phyloP scores from a whole-genome alignment of 2,888 invertebrate species.

The Kuschelorhynchus macadamiae region DNA sequence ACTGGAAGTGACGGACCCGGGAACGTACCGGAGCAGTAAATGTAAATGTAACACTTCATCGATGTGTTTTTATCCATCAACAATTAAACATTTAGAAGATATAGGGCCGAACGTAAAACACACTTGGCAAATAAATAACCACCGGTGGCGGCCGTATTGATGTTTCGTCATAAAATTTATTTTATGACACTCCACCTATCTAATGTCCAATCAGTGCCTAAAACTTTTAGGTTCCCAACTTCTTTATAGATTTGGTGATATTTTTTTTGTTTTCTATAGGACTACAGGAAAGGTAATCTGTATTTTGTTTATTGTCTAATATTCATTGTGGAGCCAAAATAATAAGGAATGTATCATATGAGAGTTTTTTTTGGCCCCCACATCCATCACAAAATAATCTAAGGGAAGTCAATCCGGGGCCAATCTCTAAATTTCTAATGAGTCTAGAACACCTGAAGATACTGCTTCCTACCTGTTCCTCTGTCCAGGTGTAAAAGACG shows the following conservation, averaged over 20 bases:
- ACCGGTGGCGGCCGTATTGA: too few species aligned
- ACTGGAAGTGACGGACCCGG: too few species aligned
- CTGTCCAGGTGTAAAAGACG: conserved; percentile 35
- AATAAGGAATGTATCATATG: not conserved
- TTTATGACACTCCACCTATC: too few species aligned
- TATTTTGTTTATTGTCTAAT: conserved; percentile 5
- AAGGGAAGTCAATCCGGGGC: too few species aligned
- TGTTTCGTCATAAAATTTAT: too few species aligned
- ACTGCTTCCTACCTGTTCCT: conserved; percentile 48
- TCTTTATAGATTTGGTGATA: conserved; percentile 1
- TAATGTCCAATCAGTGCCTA: conserved; percentile 11
- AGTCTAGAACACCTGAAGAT: conserved; percentile 26
- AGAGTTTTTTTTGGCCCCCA: not conserved
- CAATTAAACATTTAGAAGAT: too few species aligned
- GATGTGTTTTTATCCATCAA: too few species aligned
- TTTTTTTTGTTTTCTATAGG: conserved; percentile 8
- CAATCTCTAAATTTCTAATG: too few species aligned
- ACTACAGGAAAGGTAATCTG: conserved; percentile 4
- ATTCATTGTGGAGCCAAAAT: not conserved
- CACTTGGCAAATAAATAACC: too few species aligned
- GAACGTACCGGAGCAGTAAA: too few species aligned
- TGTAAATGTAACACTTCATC: too few species aligned
- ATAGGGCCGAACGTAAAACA: too few species aligned
- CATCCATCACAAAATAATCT: conserved; percentile 21
- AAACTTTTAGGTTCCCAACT: not conserved